Conservation (phyloP, 2,797 vertebrate species). For the Megaceryle alcyon region DNA sequence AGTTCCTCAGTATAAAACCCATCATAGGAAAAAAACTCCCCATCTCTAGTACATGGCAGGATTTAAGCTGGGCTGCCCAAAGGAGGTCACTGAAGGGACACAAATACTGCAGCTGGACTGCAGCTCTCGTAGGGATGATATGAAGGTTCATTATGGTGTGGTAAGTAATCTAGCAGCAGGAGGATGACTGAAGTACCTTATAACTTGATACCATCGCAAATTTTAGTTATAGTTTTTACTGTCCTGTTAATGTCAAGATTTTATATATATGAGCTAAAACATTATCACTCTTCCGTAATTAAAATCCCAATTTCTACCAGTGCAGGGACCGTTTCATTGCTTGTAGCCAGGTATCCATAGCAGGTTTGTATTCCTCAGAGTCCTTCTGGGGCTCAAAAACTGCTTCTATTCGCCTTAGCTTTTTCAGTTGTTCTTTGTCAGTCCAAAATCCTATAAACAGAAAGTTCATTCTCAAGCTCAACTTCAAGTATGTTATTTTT, state of each 20-base stretch:
- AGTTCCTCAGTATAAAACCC: constrained; percentile 5
- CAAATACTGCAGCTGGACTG: constrained; percentile 34
- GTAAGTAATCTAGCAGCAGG: not conserved
- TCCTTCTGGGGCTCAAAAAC: constrained; percentile 84
- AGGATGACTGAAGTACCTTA: constrained; percentile 1
- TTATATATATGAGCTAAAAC: not conserved
- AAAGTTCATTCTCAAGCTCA: constrained; percentile 44
- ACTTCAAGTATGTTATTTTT: constrained; percentile 34
- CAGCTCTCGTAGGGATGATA: constrained; percentile 14
- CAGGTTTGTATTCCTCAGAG: constrained; percentile 76
- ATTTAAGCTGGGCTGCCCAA: constrained; percentile 25
- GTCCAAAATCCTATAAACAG: constrained; percentile 88
- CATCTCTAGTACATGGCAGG: not conserved
- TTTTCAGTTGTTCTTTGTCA: constrained; percentile 88
- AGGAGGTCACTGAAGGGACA: constrained; percentile 42
- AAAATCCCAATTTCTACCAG: constrained; percentile 83
- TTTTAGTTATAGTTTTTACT: constrained; percentile 11
- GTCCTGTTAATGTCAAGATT: not conserved
- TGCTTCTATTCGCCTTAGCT: constrained; percentile 80
- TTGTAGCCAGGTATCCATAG: constrained; percentile 88
- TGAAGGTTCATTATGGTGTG: not conserved
- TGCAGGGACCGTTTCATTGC: constrained; percentile 87
- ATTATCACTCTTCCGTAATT: not conserved
- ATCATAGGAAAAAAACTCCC: not conserved
- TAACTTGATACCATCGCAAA: not conserved